Evolutionary conservation across 2,797 vertebrate genomes (phyloP).

Genomic region (Knipowitschia caucasica): DNA sequence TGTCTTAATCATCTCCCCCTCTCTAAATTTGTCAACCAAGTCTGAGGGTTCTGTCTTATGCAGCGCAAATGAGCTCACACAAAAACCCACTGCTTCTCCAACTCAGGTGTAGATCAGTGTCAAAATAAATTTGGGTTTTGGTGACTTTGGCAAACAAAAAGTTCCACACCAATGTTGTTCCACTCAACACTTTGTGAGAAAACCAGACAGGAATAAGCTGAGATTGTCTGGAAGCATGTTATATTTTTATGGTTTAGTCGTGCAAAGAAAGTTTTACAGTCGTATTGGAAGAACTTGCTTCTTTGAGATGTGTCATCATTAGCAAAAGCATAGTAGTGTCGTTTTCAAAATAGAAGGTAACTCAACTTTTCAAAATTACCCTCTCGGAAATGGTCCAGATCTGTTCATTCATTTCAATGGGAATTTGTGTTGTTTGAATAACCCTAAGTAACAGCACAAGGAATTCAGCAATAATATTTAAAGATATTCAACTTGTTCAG

Average conservation of each 20-base stretch:
- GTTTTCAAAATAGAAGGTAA: too few relatives aligned
- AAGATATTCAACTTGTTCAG: too few relatives aligned
- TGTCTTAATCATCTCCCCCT: slow-evolving; percentile 48
- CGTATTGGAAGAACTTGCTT: neutral
- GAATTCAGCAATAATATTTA: too few relatives aligned
- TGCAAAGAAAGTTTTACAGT: neutral
- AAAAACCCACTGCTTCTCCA: slow-evolving; percentile 30
- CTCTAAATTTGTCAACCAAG: slow-evolving; percentile 57
- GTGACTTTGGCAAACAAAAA: slow-evolving; percentile 9
- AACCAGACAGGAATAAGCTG: neutral
- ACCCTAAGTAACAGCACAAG: too few relatives aligned
- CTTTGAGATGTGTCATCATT: neutral
- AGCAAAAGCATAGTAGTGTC: neutral
- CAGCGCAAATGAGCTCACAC: slow-evolving; percentile 41
- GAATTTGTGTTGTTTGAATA: too few relatives aligned
- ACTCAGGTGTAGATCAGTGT: slow-evolving; percentile 23
- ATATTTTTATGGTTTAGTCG: neutral
- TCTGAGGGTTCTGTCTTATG: slow-evolving; percentile 40
- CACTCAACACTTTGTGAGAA: neutral
- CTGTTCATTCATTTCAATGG: too few relatives aligned
- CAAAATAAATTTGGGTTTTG: slow-evolving; percentile 4
- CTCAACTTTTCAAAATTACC: too few relatives aligned
- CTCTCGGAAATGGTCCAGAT: too few relatives aligned
- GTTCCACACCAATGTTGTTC: neutral
- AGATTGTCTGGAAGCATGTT: neutral